Base-by-base conservation (phyloP, 2,113 vertebrate genomes). In the Nannospalax galili region DNA sequence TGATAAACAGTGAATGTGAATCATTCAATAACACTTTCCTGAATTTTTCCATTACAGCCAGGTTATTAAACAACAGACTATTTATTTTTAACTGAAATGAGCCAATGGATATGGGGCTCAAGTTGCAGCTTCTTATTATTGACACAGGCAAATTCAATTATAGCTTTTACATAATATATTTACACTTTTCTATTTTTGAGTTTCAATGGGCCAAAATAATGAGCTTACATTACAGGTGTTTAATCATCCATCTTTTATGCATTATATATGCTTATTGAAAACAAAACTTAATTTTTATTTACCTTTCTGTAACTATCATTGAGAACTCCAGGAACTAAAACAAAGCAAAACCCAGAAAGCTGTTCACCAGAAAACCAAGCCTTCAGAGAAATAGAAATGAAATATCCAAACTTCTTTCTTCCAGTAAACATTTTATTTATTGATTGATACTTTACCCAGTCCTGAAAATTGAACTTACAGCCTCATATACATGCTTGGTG, bases 111-210 rank as follows among this genome's bases (percentile, higher is more conserved):
- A n/a, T n/a, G n/a, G n/a, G n/a, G n/a, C 2, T 48, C 65, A 42
- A 78, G 67, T 28, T 85, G 14, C 90, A 73, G 37, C 26, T 91
- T 24, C 7, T 32, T 88, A 77, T 86, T 65, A 15, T 64, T 19
- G 37, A 42, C 89, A 91, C 30, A 75, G 93, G 45, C 19, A 73
- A 64, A 92, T 69, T 93, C 17, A 45, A 16, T 7, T 37, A n/a
- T 28, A 88, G 30, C 22, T 85, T 94, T 91, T 81, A 30, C 0
- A 35, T 64, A 62, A 35, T 26, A 0, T 14, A 70, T 19, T 77
- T 32, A 26, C 64, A 74, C 45, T 88, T 90, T 94, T 82, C 58
- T 93, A 30, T 69, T n/a, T 88, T 91, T 87, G 32, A 81, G 37
- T 89, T 24, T 74, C 92, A 84, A n/a, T 80, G 40, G 58, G 22